Percentiles rank a stretch among this genome's conserved stretches.
These are phyloP conservation scores for Ramphastos sulfuratus DNA, from an alignment of 2,113 vertebrate species.

Conservation along the genomic window DNA sequence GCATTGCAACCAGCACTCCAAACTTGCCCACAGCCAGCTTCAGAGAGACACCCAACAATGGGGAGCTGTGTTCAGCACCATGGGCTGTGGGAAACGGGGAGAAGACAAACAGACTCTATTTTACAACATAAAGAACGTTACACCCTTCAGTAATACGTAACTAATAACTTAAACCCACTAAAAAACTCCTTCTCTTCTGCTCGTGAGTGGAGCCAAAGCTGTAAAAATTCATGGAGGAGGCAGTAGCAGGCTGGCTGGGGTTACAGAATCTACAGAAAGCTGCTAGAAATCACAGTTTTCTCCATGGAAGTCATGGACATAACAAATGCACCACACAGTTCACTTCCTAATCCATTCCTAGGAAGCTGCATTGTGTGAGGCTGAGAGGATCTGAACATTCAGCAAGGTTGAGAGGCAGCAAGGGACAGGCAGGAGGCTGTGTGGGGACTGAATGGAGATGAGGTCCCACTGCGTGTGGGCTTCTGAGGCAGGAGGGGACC, in stretches of 20 bases:
- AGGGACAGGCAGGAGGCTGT: not conserved
- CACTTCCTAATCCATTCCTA: constrained; percentile 39
- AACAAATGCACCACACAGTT: constrained; percentile 55
- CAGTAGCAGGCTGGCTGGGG: constrained; percentile 49
- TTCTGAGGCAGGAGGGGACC: not conserved
- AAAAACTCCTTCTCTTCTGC: not conserved
- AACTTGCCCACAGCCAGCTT: not conserved
- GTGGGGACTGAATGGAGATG: accelerated
- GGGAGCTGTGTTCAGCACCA: not conserved
- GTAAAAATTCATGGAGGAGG: constrained; percentile 65
- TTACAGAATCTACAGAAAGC: constrained; percentile 55
- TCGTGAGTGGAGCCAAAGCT: constrained; percentile 4
- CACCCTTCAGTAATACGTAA: constrained; percentile 52
- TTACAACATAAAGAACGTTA: constrained; percentile 39
- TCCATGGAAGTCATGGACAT: constrained; percentile 40
- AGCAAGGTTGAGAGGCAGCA: constrained; percentile 7
- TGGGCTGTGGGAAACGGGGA: constrained; percentile 38
- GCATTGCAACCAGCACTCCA: not conserved
- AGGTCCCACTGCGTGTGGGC: not conserved
- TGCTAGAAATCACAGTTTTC: constrained; percentile 50
- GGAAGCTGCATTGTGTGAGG: constrained; percentile 17
- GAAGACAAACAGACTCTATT: constrained; percentile 47
- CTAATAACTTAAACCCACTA: constrained; percentile 54
- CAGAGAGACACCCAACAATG: constrained; percentile 13
- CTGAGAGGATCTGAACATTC: not conserved